These are phyloP conservation scores for Globodera ellingtonae DNA, from an alignment of 1,140 invertebrate genomes.

Conservation along the genomic window DNA sequence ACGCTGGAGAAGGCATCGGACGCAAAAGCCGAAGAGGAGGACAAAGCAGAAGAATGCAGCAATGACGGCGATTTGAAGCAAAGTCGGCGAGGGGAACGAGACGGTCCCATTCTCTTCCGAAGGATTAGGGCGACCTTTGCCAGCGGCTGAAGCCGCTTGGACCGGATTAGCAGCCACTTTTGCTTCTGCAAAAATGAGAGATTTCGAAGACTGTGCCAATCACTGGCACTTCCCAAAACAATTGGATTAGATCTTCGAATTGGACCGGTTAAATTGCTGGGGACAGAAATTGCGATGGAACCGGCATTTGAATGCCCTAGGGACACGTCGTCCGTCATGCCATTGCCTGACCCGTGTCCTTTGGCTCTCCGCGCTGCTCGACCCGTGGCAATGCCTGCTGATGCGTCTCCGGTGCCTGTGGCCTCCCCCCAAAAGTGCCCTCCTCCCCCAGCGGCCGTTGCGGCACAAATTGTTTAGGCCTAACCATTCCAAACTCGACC, in stretches of 20 bases:
- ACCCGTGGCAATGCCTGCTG: neutral
- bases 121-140: neutral
- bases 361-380: neutral
- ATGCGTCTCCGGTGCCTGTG: neutral
- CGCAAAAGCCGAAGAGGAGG: neutral
- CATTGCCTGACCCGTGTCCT: neutral
- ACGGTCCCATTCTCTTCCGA: neutral
- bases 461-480: neutral
- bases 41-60: neutral
- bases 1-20: neutral
- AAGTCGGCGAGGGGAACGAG: neutral
- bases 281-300: too few relatives aligned
- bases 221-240: too few relatives aligned
- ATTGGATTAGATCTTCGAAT: too few relatives aligned
- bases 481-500: constrained; percentile 6
- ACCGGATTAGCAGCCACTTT: too few relatives aligned
- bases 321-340: too few relatives aligned
- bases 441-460: neutral
- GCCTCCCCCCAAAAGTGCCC: neutral
- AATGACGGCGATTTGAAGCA: neutral
- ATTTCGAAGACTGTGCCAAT: neutral
- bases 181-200: neutral
- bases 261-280: too few relatives aligned
- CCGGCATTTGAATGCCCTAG: too few relatives aligned
- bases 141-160: too few relatives aligned